phyloP scores from a whole-genome alignment of 2,113 vertebrate genomes.

The Meles meles region DNA sequence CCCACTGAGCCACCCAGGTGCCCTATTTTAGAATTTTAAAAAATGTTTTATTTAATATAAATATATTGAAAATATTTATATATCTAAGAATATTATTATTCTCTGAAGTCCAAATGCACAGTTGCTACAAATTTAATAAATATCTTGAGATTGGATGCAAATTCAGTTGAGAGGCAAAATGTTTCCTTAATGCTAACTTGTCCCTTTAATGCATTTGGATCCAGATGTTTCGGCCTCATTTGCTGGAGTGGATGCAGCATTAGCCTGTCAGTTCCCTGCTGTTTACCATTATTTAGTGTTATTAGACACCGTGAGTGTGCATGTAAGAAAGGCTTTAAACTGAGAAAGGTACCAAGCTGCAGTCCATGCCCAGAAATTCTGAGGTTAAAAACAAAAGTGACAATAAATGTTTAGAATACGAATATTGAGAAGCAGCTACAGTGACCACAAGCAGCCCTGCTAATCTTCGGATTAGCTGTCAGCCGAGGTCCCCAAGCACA shows the following conservation, averaged over 20 bases:
- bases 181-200: background rate
- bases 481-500: background rate
- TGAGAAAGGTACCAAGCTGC: background rate
- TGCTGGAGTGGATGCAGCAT: conserved; percentile 23
- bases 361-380: background rate
- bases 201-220: conserved; percentile 22
- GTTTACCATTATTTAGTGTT: conserved; percentile 53
- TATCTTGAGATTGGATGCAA: conserved; percentile 39
- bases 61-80: background rate
- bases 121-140: conserved; percentile 53
- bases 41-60: conserved; percentile 16
- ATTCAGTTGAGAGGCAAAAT: background rate
- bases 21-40: background rate
- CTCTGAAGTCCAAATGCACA: conserved; percentile 16
- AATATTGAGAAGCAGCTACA: background rate
- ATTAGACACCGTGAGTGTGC: background rate
- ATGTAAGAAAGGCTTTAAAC: background rate
- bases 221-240: conserved; percentile 56
- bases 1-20: no score
- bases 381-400: background rate
- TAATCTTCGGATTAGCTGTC: background rate
- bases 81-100: background rate
- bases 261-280: conserved; percentile 50
- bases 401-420: background rate
- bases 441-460: background rate